A percentile compares a stretch with the other conserved stretches of the same genome.
These are phyloP conservation scores for Campoletis sonorensis DNA, from an alignment of 1,140 invertebrate species.

Conservation along the genomic window DNA sequence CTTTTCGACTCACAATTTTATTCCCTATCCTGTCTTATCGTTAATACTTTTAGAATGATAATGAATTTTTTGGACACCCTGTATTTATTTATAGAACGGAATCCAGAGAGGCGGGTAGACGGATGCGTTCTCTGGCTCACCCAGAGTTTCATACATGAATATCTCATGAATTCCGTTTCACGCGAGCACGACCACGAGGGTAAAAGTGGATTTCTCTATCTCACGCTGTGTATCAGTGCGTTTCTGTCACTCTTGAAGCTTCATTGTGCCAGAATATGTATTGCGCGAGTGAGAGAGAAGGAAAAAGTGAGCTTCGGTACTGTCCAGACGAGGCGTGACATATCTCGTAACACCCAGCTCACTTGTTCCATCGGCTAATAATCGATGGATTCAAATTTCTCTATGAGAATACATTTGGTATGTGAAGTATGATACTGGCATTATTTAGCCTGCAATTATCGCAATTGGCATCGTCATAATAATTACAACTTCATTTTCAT, in stretches of 20 bases:
- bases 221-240: not conserved
- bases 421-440: not conserved
- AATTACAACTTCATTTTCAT: no score
- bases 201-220: slow-evolving; percentile 17
- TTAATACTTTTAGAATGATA: no score
- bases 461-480: no score
- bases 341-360: not conserved
- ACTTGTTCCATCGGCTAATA: not conserved
- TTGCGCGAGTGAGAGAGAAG: not conserved
- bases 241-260: not conserved
- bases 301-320: not conserved
- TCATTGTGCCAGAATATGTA: slow-evolving; percentile 2
- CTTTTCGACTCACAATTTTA: no score
- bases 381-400: not conserved
- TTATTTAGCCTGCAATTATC: no score
- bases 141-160: slow-evolving; percentile 29
- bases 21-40: no score
- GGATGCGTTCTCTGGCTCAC: slow-evolving; percentile 17
- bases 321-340: not conserved
- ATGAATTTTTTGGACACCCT: no score
- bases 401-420: not conserved
- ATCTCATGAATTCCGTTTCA: slow-evolving; percentile 31
- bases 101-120: not conserved
- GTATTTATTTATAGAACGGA: not conserved
- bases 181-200: slow-evolving; percentile 16